Evolutionary conservation across 1,140 invertebrate genomes (phyloP).

Genomic region (Philotrypesis tridentata): DNA sequence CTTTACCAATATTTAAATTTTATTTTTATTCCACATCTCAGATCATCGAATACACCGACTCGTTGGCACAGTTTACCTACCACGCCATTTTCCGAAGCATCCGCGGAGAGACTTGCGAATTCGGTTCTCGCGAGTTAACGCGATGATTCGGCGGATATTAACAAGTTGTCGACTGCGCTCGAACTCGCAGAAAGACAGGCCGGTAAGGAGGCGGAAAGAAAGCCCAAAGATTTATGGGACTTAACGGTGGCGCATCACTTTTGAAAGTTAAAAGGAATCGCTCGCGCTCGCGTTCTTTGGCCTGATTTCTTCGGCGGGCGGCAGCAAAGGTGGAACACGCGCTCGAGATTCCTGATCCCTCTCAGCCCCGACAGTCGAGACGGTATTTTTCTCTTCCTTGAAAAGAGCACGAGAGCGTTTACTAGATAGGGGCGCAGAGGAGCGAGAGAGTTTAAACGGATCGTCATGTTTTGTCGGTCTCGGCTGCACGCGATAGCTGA

Average conservation of each 20-base stretch:
- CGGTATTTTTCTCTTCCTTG: neutral
- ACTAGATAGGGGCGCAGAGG: neutral
- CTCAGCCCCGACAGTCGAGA: neutral
- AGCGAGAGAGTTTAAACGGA: neutral
- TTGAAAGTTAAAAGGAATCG: neutral
- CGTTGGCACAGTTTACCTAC: no score
- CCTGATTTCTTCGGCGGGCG: neutral
- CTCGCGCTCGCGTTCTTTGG: neutral
- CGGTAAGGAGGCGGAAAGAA: neutral
- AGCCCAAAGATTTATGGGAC: neutral
- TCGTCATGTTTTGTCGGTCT: neutral
- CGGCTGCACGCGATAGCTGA: neutral
- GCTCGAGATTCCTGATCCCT: neutral
- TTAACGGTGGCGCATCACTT: neutral
- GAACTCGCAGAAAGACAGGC: neutral
- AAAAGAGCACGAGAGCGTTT: neutral
- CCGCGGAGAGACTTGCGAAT: no score
- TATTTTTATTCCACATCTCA: no score
- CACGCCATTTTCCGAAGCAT: no score
- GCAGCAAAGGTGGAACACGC: neutral
- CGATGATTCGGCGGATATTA: neutral
- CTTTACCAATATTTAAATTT: no score
- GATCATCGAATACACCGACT: no score
- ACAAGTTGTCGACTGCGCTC: neutral
- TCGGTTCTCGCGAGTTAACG: no score